Percentiles rank a stretch among this genome's conserved stretches.
phyloP scores from a whole-genome alignment of 1,140 invertebrate genomes.

The Phymorhynchus buccinoides region DNA sequence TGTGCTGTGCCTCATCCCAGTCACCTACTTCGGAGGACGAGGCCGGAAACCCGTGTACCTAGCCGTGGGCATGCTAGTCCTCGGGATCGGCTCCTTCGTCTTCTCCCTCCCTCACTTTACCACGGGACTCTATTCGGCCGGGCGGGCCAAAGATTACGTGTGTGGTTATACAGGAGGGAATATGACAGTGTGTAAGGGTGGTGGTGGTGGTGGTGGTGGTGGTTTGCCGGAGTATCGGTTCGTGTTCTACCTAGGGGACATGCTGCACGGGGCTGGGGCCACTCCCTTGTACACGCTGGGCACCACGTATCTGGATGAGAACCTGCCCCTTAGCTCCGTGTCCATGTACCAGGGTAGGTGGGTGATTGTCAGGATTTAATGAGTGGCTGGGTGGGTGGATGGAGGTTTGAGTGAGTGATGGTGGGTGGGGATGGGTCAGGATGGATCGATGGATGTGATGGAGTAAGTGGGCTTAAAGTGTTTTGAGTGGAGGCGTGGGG shows the following conservation, averaged over 20 bases:
- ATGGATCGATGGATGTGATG: too few species aligned
- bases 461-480: too few species aligned
- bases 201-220: too few species aligned
- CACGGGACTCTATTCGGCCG: slow-evolving; percentile 54
- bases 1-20: slow-evolving; percentile 85
- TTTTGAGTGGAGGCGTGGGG: too few species aligned
- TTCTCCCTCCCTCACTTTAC: slow-evolving; percentile 94
- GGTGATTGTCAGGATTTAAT: too few species aligned
- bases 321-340: slow-evolving; percentile 62
- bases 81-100: slow-evolving; percentile 84
- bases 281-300: slow-evolving; percentile 80
- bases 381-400: too few species aligned
- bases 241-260: slow-evolving; percentile 87
- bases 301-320: slow-evolving; percentile 71
- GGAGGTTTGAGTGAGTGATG: too few species aligned
- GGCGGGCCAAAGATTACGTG: slow-evolving; percentile 23
- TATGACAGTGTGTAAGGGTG: too few species aligned
- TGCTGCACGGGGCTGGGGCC: slow-evolving; percentile 91
- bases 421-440: too few species aligned
- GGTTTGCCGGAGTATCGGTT: slow-evolving; percentile 73
- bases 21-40: slow-evolving; percentile 88
- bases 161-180: slow-evolving; percentile 63
- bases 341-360: slow-evolving; percentile 62
- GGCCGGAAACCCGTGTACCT: slow-evolving; percentile 87
- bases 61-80: slow-evolving; percentile 85